phyloP scores from a whole-genome alignment of 2,113 vertebrate genomes.

The Taxidea taxus region DNA sequence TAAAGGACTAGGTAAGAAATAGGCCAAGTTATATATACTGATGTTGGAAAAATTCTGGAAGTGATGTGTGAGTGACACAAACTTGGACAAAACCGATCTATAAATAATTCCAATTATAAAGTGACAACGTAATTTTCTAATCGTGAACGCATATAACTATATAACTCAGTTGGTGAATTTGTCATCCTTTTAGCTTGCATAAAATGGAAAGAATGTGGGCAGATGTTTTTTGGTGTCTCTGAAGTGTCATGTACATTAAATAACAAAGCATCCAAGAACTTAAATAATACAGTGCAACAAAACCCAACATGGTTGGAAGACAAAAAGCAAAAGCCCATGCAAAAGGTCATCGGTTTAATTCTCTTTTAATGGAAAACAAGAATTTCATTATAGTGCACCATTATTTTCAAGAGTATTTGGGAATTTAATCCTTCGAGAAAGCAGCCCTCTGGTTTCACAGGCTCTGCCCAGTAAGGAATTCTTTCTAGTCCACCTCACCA shows the following conservation, averaged over 20 bases:
- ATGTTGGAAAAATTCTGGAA: background rate
- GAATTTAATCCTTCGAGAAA: constrained; percentile 41
- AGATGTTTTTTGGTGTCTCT: background rate
- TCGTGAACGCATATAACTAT: too few relatives aligned
- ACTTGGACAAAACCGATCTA: background rate
- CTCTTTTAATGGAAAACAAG: constrained; percentile 63
- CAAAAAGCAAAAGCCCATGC: background rate
- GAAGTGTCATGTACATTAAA: background rate
- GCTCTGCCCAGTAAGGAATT: constrained; percentile 19
- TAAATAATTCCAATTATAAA: background rate
- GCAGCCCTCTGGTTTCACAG: constrained; percentile 12
- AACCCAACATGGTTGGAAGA: background rate
- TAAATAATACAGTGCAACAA: background rate
- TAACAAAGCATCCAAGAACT: background rate
- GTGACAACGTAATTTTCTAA: background rate
- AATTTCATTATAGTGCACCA: background rate
- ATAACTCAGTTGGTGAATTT: background rate
- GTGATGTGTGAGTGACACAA: background rate
- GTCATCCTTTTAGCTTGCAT: background rate
- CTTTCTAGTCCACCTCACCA: constrained; percentile 4
- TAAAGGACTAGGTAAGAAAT: background rate
- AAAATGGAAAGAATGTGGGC: background rate
- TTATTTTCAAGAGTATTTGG: constrained; percentile 14
- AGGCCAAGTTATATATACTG: background rate
- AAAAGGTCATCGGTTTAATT: constrained; percentile 48